Evolutionary conservation across 1,140 invertebrate species (phyloP), one percentile per base, ranked within the genome.

Genomic region (Ceratina japonica): DNA sequence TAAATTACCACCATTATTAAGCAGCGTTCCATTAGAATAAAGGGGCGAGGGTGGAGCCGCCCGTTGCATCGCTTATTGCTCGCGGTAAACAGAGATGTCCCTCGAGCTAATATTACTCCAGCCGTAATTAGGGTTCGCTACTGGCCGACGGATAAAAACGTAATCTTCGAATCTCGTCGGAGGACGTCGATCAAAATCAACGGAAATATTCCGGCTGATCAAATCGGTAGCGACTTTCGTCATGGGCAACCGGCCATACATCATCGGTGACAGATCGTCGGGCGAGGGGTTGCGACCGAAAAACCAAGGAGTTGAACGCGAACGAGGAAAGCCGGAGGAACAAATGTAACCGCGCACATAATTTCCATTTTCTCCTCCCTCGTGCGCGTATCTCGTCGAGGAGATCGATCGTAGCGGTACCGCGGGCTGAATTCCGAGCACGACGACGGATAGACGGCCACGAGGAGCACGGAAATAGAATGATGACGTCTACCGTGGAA

Each of bases 401-500:
- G 59, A 85, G 73, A 85, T 81, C 82, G 83, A 85, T 84, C 18
- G 74, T 62, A 20, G 70, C 44, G 71, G 74, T 52, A 64, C 24
- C 44, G 59, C 59, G 54, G 65, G 31, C 51, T 68, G 82, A 79
- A 84, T 81, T 85, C 83, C 69, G 56, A 68, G 63, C 83, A 84
- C 79, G 82, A 56, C 56, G 37, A 56, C 56, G 44, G 59, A 83
- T 59, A 52, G 74, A 64, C 72, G 77, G 68, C 20, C 12, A 66
- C 62, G 63, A 59, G n/a, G n/a, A n/a, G 70, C 58, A 78, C 79
- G 82, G 65, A 81, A 77, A 83, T 81, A 64, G 74, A 84, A 84
- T 75, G 83, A 85, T 70, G 79, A 81, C 83, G 83, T 83, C 80
- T 81, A 44, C 37, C 73, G 69, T 56, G 77, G 69, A 83, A 84